A percentile compares a stretch with the other conserved stretches of the same genome.
Conservation (phyloP, 2,797 vertebrate species). For the Periophthalmus magnuspinnatus region DNA sequence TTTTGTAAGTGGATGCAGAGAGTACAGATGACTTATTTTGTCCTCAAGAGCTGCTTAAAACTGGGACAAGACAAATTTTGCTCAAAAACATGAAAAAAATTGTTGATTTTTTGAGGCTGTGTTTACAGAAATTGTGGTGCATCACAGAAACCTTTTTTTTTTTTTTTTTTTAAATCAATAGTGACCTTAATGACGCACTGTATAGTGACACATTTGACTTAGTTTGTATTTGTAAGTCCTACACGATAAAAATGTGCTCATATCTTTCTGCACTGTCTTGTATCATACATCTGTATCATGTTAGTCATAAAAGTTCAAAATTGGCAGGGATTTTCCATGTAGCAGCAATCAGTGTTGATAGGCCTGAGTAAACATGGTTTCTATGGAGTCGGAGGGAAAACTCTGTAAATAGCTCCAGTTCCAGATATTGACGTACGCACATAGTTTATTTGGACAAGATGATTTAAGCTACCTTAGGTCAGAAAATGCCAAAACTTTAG, state of each 20-base stretch:
- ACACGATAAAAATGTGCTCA: conserved; percentile 29
- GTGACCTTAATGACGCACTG: background rate
- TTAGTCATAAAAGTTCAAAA: conserved; percentile 40
- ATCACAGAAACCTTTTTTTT: conserved; percentile 39
- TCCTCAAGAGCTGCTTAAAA: too few species aligned
- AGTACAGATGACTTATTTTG: too few species aligned
- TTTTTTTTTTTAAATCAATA: background rate
- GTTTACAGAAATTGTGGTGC: conserved; percentile 50
- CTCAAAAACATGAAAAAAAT: too few species aligned
- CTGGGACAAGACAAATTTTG: too few species aligned
- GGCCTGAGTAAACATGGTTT: conserved; percentile 53
- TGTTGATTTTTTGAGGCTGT: conserved; percentile 31
- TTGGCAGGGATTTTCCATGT: conserved; percentile 25
- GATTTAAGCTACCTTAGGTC: conserved; percentile 8
- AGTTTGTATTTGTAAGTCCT: conserved; percentile 28
- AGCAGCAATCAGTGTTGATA: conserved; percentile 34
- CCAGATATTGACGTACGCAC: conserved; percentile 7
- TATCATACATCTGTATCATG: conserved; percentile 55
- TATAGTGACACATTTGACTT: conserved; percentile 8
- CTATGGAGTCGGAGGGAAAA: conserved; percentile 40
- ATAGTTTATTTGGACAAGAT: conserved; percentile 1
- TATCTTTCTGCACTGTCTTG: conserved; percentile 13
- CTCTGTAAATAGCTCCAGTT: conserved; percentile 15
- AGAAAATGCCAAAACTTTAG: conserved; percentile 4
- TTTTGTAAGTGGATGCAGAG: too few species aligned